Conservation (phyloP, 2,113 vertebrate genomes). For the Cottus gobio region DNA sequence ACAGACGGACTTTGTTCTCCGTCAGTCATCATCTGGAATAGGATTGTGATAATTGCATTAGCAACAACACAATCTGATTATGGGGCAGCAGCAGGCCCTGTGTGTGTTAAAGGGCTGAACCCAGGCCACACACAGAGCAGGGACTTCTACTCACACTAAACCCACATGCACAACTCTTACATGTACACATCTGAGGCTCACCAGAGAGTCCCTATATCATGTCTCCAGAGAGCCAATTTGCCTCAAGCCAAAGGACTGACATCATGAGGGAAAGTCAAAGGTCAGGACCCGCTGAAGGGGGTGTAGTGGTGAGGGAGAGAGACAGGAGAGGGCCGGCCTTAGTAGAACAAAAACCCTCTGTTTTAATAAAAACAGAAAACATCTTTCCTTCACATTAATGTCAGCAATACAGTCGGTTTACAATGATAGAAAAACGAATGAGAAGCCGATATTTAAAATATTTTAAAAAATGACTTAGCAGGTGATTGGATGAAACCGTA, state of each 20-base stretch:
- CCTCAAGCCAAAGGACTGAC: constrained; percentile 52
- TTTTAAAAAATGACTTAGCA: no score
- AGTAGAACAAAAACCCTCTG: background rate
- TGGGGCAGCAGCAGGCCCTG: constrained; percentile 54
- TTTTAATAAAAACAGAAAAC: background rate
- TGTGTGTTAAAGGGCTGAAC: constrained; percentile 29
- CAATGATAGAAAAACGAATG: background rate
- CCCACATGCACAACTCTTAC: constrained; percentile 19
- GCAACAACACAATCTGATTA: constrained; percentile 64
- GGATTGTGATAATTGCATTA: constrained; percentile 64
- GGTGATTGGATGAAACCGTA: no score
- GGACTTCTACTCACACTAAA: constrained; percentile 19
- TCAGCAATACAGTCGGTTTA: background rate
- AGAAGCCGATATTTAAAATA: no score
- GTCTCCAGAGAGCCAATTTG: constrained; percentile 42
- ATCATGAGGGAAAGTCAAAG: constrained; percentile 44
- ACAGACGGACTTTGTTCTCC: constrained; percentile 31
- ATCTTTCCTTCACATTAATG: background rate
- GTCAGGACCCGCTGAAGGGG: constrained; percentile 23
- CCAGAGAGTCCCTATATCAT: constrained; percentile 45
- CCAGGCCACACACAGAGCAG: constrained; percentile 52
- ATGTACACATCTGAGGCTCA: constrained; percentile 14
- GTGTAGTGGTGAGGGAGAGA: background rate
- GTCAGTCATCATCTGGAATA: constrained; percentile 45
- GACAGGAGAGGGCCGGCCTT: background rate